phyloP scores from a whole-genome alignment of 2,113 vertebrate genomes.

The Otis tarda region DNA sequence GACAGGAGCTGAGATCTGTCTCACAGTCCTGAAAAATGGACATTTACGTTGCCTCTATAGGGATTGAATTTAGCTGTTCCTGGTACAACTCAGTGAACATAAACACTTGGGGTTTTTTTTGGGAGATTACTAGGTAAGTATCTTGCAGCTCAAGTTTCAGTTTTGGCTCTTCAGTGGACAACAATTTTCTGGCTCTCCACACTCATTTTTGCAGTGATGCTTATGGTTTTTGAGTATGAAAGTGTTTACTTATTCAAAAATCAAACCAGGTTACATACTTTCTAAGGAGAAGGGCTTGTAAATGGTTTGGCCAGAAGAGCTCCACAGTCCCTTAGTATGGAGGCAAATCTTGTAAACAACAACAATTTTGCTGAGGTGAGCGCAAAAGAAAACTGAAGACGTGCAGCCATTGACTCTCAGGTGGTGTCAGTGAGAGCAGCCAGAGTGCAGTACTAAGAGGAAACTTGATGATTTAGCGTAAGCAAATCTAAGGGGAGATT shows the following conservation, averaged over 20 bases:
- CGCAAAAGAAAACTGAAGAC: not conserved
- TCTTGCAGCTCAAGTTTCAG: not conserved
- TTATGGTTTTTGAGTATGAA: not conserved
- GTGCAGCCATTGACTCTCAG: not conserved
- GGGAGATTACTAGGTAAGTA: not conserved
- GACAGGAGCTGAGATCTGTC: not conserved
- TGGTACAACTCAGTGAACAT: not conserved
- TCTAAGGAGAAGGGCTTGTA: not conserved
- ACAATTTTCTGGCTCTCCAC: not conserved
- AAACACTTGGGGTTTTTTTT: not conserved
- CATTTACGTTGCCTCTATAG: not conserved
- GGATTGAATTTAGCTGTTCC: not conserved
- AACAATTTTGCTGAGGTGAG: rapidly evolving
- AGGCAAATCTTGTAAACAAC: not conserved
- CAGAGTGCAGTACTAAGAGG: not conserved
- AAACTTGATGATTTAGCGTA: not conserved
- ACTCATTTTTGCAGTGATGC: not conserved
- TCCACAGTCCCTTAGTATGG: not conserved
- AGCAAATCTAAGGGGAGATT: not conserved
- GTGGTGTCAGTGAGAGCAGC: not conserved
- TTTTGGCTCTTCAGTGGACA: not conserved
- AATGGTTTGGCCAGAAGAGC: not conserved
- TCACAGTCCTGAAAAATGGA: not conserved
- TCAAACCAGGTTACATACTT: not conserved
- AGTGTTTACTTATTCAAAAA: not conserved